phyloP scores from a whole-genome alignment of 2,113 vertebrate genomes.

The Pteruthius melanotis region DNA sequence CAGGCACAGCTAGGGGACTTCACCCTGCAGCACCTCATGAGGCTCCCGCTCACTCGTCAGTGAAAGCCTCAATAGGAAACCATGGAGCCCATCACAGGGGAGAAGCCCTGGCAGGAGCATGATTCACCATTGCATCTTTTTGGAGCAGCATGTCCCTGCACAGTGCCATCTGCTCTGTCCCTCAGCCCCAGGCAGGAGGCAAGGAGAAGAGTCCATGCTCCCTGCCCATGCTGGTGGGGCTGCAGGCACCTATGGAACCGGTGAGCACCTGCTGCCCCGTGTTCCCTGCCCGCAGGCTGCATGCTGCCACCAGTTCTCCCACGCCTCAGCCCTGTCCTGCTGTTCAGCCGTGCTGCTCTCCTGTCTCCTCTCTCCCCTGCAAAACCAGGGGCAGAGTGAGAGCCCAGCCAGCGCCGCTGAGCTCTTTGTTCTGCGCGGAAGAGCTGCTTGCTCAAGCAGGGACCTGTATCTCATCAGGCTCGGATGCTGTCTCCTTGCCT shows the following conservation, averaged over 20 bases:
- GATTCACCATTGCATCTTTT: slow-evolving; percentile 15
- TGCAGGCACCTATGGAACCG: background rate
- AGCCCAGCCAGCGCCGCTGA: background rate
- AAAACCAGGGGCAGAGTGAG: background rate
- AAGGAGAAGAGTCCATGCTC: background rate
- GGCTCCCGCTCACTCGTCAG: accelerated
- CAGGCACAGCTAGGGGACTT: background rate
- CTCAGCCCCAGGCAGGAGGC: background rate
- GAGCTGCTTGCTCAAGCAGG: background rate
- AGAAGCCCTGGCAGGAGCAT: slow-evolving; percentile 10
- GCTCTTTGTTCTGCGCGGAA: slow-evolving; percentile 3
- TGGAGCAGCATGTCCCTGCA: background rate
- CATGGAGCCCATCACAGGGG: background rate
- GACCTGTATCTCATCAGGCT: slow-evolving; percentile 22
- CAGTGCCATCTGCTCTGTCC: slow-evolving; percentile 36
- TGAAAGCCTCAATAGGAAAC: background rate
- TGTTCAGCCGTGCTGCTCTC: background rate
- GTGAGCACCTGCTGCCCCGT: accelerated
- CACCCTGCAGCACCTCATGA: background rate
- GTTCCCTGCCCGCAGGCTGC: background rate
- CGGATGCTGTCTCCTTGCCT: background rate
- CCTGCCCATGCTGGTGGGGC: background rate
- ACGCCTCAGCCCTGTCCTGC: background rate
- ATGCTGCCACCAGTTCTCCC: background rate
- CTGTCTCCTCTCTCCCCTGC: background rate